A percentile compares a stretch with the other conserved stretches of the same genome.
Conservation (phyloP, 2,888 invertebrate genomes). For the Nephrotoma guestfalica region DNA sequence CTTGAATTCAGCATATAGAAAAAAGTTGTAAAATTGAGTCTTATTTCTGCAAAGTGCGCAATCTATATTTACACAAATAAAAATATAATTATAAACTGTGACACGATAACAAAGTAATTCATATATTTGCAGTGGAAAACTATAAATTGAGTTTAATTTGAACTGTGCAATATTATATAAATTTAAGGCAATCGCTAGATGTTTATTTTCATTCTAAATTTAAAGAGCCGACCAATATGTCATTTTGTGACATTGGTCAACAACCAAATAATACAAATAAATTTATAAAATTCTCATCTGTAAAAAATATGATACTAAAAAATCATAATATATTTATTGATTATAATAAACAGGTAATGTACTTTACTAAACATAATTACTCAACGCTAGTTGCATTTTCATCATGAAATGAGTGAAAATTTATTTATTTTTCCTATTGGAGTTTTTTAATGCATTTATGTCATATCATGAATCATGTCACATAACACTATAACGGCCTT, state of each 20-base stretch:
- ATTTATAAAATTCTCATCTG: not conserved
- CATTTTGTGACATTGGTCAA: slow-evolving; percentile 3
- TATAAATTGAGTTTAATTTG: not conserved
- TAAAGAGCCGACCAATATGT: slow-evolving; percentile 3
- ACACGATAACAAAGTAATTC: not conserved
- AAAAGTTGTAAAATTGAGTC: not conserved
- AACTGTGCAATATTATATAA: not conserved
- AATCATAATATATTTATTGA: not conserved
- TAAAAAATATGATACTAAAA: not conserved
- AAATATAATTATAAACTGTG: not conserved
- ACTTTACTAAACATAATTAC: not conserved
- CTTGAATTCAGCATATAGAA: not conserved
- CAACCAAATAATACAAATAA: not conserved
- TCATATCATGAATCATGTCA: not conserved
- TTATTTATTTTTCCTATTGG: not conserved
- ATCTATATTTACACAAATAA: not conserved
- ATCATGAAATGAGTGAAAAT: not conserved
- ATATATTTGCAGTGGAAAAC: not conserved
- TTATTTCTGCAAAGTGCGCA: not conserved
- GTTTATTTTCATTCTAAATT: not conserved
- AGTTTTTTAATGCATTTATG: not conserved
- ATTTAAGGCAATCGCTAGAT: not conserved
- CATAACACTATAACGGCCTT: too few species aligned
- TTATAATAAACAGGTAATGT: not conserved
- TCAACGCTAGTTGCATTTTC: not conserved